These are phyloP conservation scores for Callocephalon fimbriatum DNA, from an alignment of 2,113 vertebrate species.

Conservation along the genomic window DNA sequence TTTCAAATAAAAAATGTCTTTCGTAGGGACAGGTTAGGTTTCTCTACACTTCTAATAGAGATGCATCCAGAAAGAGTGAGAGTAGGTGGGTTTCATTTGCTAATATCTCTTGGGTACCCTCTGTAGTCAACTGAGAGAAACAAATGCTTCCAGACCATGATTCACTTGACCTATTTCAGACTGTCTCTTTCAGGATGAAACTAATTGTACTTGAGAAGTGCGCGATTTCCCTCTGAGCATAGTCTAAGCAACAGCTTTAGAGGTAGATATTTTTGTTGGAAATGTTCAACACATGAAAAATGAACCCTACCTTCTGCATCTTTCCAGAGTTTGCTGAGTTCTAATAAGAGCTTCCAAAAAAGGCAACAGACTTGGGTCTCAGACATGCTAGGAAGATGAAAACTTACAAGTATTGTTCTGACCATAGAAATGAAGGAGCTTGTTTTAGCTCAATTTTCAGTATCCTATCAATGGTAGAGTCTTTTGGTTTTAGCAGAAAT, in stretches of 20 bases:
- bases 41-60: neutral
- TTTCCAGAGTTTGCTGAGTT: neutral
- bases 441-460: neutral
- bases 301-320: neutral
- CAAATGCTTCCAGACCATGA: neutral
- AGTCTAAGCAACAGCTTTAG: neutral
- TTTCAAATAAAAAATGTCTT: neutral
- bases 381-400: neutral
- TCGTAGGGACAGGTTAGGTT: neutral
- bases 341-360: neutral
- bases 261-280: neutral
- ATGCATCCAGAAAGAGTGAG: neutral
- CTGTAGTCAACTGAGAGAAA: neutral
- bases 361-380: neutral
- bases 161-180: neutral
- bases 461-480: neutral
- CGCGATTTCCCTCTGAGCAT: rapidly evolving
- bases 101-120: rapidly evolving
- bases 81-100: neutral
- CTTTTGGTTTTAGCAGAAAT: neutral
- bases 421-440: neutral
- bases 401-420: neutral
- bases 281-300: neutral
- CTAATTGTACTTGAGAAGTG: neutral
- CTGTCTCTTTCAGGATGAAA: neutral